A percentile compares a stretch with the other conserved stretches of the same genome.
Conservation (phyloP, 1,140 invertebrate genomes). For the Drosophila leontia region DNA sequence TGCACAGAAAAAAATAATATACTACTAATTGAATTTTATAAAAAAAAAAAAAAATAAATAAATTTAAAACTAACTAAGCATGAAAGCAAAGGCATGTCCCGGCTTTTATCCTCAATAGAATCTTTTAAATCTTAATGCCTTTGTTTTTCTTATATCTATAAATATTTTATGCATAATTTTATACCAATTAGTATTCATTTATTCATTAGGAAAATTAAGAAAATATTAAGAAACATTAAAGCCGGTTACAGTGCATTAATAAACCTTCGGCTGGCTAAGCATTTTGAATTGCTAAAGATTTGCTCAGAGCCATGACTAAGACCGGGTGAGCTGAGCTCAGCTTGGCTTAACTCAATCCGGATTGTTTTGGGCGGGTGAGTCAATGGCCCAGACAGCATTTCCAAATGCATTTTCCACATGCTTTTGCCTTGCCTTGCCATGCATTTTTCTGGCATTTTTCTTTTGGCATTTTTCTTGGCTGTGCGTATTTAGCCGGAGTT, state of each 20-base stretch:
- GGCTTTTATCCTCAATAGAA: background rate
- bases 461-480: constrained; percentile 22
- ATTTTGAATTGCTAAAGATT: constrained; percentile 59
- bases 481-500: constrained; percentile 43
- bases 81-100: background rate
- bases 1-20: background rate
- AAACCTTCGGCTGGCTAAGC: constrained; percentile 43
- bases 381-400: constrained; percentile 61
- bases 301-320: constrained; percentile 55
- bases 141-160: background rate
- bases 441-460: constrained; percentile 31
- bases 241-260: constrained; percentile 47
- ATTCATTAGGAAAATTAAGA: background rate
- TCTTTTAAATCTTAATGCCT: background rate
- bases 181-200: background rate
- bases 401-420: constrained; percentile 49
- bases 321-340: constrained; percentile 52
- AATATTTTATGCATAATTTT: background rate
- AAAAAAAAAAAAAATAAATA: background rate
- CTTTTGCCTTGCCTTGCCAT: constrained; percentile 8
- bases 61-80: too few species aligned
- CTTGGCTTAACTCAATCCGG: constrained; percentile 5
- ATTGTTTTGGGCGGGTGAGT: constrained; percentile 52
- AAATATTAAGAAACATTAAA: constrained; percentile 11
- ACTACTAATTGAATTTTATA: background rate